Conservation (phyloP, 1,140 invertebrate species). For the Neodiprion fabricii region DNA sequence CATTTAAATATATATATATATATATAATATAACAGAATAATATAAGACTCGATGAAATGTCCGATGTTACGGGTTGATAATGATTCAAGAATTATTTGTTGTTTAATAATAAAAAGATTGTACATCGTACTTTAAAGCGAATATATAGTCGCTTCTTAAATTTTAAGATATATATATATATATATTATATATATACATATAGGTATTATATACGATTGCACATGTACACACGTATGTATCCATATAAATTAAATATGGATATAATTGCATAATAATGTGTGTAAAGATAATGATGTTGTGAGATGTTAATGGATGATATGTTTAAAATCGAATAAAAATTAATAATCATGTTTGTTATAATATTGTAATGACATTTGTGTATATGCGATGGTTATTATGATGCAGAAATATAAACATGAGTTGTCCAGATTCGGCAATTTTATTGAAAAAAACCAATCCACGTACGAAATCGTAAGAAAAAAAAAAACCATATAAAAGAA, state of each 20-base stretch:
- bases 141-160: no score
- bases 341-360: conserved; percentile 49
- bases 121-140: no score
- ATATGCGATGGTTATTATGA: conserved; percentile 44
- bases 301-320: conserved; percentile 46
- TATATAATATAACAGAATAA: no score
- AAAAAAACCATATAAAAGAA: neutral
- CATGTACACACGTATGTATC: neutral
- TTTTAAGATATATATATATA: no score
- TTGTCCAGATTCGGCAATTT: conserved; percentile 32
- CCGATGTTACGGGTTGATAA: no score
- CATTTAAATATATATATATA: no score
- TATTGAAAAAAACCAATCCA: no score
- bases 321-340: conserved; percentile 19
- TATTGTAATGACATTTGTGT: conserved; percentile 55
- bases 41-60: no score
- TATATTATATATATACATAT: no score
- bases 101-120: no score
- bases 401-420: conserved; percentile 47
- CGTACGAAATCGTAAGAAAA: neutral
- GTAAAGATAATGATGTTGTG: conserved; percentile 36
- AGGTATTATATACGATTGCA: neutral
- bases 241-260: no score
- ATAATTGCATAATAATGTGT: conserved; percentile 13
- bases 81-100: no score